phyloP scores from a whole-genome alignment of 2,888 invertebrate genomes.

The Cheilosia impressa region DNA sequence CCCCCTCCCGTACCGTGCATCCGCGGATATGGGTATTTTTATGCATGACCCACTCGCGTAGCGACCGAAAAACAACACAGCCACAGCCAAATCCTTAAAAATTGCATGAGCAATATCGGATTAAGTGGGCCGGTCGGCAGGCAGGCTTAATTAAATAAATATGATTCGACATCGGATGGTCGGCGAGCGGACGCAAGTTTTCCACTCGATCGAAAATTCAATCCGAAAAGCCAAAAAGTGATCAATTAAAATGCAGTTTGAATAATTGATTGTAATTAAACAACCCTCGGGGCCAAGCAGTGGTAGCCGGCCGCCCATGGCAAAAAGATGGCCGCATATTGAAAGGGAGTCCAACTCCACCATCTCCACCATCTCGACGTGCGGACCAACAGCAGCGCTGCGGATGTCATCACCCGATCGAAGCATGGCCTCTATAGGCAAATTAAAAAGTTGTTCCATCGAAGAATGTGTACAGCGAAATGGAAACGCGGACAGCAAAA shows the following conservation, averaged over 20 bases:
- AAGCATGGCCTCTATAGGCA: conserved; percentile 46
- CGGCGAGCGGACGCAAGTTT: conserved; percentile 49
- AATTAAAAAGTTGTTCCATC: conserved; percentile 65
- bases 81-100: conserved; percentile 65
- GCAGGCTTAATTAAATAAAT: conserved; percentile 71
- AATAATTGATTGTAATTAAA: conserved; percentile 83
- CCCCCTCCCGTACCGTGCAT: not conserved
- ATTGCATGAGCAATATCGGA: conserved; percentile 71
- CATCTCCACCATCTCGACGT: conserved; percentile 40
- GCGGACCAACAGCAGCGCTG: conserved; percentile 64
- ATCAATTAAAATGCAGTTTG: conserved; percentile 83
- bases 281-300: conserved; percentile 67
- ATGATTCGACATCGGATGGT: conserved; percentile 54
- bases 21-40: conserved; percentile 4
- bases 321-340: conserved; percentile 62
- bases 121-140: conserved; percentile 46
- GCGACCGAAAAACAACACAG: conserved; percentile 19
- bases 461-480: conserved; percentile 55
- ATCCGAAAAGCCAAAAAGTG: conserved; percentile 81
- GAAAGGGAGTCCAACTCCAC: conserved; percentile 39
- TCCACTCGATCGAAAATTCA: conserved; percentile 76
- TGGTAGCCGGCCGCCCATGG: conserved; percentile 68
- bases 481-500: conserved; percentile 20
- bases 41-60: conserved; percentile 35
- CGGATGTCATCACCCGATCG: conserved; percentile 67